A percentile compares a stretch with the other conserved stretches of the same genome.
Evolutionary conservation across 2,888 invertebrate species (phyloP).

Genomic region (Lycophotia porphyrea): DNA sequence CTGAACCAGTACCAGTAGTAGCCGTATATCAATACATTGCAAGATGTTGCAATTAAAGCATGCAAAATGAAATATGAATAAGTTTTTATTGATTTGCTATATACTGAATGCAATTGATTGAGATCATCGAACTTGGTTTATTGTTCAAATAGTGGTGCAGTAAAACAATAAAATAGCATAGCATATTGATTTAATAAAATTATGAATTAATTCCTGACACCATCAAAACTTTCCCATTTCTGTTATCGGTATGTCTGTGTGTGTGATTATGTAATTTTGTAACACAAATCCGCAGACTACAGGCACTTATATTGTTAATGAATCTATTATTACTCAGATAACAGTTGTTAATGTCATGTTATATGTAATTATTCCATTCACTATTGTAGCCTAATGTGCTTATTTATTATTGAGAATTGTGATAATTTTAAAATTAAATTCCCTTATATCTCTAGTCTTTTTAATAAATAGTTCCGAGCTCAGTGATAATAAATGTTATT

Average conservation of each 20-base stretch:
- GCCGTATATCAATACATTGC: not conserved
- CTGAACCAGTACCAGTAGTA: not conserved
- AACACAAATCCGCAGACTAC: constrained; percentile 27
- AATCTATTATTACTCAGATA: constrained; percentile 52
- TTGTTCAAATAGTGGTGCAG: not conserved
- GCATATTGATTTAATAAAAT: not conserved
- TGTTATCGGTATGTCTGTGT: constrained; percentile 32
- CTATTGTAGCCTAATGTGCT: constrained; percentile 7
- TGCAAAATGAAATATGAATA: not conserved
- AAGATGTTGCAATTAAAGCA: not conserved
- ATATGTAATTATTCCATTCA: constrained; percentile 45
- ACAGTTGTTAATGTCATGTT: constrained; percentile 43
- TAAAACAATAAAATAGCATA: not conserved
- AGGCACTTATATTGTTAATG: constrained; percentile 41
- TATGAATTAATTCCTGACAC: not conserved
- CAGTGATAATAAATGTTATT: not conserved
- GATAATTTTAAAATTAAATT: constrained; percentile 10
- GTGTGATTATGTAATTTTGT: constrained; percentile 29
- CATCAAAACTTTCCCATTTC: constrained; percentile 9
- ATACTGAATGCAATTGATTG: not conserved
- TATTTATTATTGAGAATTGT: constrained; percentile 12
- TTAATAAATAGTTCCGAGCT: not conserved
- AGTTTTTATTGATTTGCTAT: not conserved
- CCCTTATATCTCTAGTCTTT: not conserved
- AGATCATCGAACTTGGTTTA: not conserved